Evolutionary conservation across 2,888 invertebrate species (phyloP), one percentile per base, ranked within the genome.

Genomic region (Parelbella ahira): DNA sequence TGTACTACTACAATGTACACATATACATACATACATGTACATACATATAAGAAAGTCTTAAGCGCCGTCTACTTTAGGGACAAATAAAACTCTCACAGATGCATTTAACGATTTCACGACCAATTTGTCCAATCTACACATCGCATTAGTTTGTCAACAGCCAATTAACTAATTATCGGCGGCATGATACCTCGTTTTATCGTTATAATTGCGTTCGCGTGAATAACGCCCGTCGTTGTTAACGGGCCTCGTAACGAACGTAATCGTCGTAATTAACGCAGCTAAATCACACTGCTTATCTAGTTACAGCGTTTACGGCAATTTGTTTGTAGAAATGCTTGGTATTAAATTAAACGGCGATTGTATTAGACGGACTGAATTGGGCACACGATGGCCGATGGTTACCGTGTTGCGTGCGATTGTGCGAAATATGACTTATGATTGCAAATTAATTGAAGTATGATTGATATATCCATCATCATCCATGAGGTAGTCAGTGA

Each of bases 161-260:
- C 43, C 49, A 33, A 49, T 56, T 53, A 56, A 47, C 32, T 37
- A 46, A 53, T 53, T 50, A 48, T 27, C 23, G 41, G 34, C 41
- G 32, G 47, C 47, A 49, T 48, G 50, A 44, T 53, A 50, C 55
- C 47, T 53, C 47, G 54, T 53, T 60, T 58, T 63, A 66, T 63
- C 55, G 58, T 54, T 62, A 58, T 61, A 62, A 68, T 64, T 56
- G 53, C 56, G 53, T 50, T 62, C 42, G 62, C 63, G 63, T 63
- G 61, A 58, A 59, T 58, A 60, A 50, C 51, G 37, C 48, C 58
- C 51, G 45, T 54, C 51, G 53, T 24, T 5, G 30, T 42, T 55
- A 56, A 51, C 51, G 18, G 15, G n/a, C 28, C 51, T 50, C 56
- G 44, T 58, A 54, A 54, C 53, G 52, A 50, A 27, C 49, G 51